Evolutionary conservation across 2,888 invertebrate genomes (phyloP).

Genomic region (Melanchra persicariae): DNA sequence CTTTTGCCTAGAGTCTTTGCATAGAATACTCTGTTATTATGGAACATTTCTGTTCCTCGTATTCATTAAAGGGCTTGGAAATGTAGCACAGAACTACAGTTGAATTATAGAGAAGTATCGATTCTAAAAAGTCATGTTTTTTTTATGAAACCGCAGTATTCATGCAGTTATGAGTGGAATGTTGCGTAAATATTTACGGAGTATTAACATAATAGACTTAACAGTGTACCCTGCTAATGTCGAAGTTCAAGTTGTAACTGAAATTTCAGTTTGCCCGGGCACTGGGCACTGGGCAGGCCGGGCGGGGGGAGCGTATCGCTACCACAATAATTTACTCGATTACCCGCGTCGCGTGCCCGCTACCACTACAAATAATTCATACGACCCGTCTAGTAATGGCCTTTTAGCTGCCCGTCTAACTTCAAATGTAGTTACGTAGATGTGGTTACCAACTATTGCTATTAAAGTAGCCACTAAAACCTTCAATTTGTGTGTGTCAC

Average conservation of each 20-base stretch:
- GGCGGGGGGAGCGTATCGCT: constrained; percentile 70
- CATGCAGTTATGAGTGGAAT: not conserved
- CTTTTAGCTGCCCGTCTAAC: constrained; percentile 88
- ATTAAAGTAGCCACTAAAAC: constrained; percentile 81
- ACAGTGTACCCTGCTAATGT: constrained; percentile 35
- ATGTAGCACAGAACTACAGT: not conserved
- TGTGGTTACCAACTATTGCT: constrained; percentile 81
- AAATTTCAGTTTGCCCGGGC: constrained; percentile 55
- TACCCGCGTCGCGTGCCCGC: constrained; percentile 81
- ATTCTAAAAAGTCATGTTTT: constrained; percentile 1
- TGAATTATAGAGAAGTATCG: constrained; percentile 17
- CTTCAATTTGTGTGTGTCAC: constrained; percentile 74
- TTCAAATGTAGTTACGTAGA: constrained; percentile 85
- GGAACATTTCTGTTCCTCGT: constrained; percentile 30
- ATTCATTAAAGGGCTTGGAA: constrained; percentile 22
- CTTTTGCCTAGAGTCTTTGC: constrained; percentile 5
- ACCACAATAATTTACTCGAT: constrained; percentile 82
- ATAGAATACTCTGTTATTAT: constrained; percentile 26
- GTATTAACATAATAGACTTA: constrained; percentile 15
- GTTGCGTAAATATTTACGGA: not conserved
- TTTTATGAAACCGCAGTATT: not conserved
- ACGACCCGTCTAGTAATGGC: constrained; percentile 86
- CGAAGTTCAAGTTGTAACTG: constrained; percentile 51
- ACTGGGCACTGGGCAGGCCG: constrained; percentile 39
- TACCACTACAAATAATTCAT: constrained; percentile 88